phyloP scores from a whole-genome alignment of 2,113 vertebrate genomes.

The Ellobius talpinus region DNA sequence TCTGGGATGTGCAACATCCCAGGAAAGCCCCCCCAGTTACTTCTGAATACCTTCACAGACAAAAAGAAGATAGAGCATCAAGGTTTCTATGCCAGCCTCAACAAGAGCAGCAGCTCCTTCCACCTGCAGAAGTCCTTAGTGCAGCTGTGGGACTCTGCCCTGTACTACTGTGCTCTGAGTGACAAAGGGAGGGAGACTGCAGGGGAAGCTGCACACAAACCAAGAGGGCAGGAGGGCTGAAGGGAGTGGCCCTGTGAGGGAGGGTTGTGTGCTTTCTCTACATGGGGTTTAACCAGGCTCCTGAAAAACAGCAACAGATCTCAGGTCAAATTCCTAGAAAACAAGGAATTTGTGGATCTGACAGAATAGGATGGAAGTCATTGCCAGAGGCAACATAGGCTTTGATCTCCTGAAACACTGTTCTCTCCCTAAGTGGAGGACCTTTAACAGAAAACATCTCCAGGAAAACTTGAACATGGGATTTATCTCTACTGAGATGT shows the following conservation, averaged over 20 bases:
- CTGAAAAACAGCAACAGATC: background rate
- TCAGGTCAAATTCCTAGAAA: background rate
- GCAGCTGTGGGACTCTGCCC: too few species aligned
- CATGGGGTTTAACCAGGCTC: background rate
- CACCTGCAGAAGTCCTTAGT: too few species aligned
- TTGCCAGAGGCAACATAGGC: background rate
- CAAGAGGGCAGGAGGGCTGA: background rate
- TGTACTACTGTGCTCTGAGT: slow-evolving; percentile 9
- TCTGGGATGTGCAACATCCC: slow-evolving; percentile 45
- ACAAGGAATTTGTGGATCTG: background rate
- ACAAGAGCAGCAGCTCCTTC: too few species aligned
- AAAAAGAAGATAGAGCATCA: too few species aligned
- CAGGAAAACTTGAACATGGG: background rate
- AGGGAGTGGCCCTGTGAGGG: background rate
- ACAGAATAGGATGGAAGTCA: background rate
- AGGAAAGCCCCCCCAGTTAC: too few species aligned
- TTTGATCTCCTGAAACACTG: background rate
- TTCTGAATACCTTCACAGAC: too few species aligned
- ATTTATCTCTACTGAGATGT: background rate
- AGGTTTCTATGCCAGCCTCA: too few species aligned
- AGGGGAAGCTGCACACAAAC: background rate
- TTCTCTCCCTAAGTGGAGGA: background rate
- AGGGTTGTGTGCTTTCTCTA: background rate
- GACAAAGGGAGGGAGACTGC: background rate
- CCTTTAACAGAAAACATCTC: background rate